Evolutionary conservation across 2,113 vertebrate genomes (phyloP).

Genomic region (Chaenocephalus aceratus): DNA sequence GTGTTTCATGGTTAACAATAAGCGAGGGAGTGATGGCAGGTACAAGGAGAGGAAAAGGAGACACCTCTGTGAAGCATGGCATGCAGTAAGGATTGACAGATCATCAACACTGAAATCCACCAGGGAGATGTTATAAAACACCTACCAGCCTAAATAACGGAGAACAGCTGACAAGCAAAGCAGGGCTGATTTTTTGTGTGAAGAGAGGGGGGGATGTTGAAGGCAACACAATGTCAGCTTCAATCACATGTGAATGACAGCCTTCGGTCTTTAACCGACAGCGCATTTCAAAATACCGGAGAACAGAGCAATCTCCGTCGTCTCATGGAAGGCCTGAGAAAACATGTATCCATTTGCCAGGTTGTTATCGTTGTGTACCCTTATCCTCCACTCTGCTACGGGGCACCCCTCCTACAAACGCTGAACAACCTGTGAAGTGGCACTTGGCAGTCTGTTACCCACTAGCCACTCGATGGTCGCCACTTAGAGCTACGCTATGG

Average conservation of each 20-base stretch:
- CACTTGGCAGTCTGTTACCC: slow-evolving; percentile 67
- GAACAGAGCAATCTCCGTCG: background rate
- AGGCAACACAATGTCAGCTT: slow-evolving; percentile 65
- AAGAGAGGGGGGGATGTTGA: slow-evolving; percentile 37
- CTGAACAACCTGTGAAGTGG: slow-evolving; percentile 70
- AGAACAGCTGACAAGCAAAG: slow-evolving; percentile 60
- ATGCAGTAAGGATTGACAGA: slow-evolving; percentile 61
- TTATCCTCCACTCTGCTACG: slow-evolving; percentile 56
- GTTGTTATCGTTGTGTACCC: slow-evolving; percentile 57
- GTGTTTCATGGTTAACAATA: slow-evolving; percentile 32
- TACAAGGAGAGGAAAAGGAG: slow-evolving; percentile 20
- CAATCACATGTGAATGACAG: slow-evolving; percentile 72
- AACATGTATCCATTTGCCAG: slow-evolving; percentile 30
- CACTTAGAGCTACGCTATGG: slow-evolving; percentile 53
- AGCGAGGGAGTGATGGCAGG: slow-evolving; percentile 2
- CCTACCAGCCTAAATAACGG: slow-evolving; percentile 62
- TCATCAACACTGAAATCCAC: slow-evolving; percentile 60
- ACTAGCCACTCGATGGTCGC: slow-evolving; percentile 48
- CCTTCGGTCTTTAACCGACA: slow-evolving; percentile 47
- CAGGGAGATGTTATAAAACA: slow-evolving; percentile 55
- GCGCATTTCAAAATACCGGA: slow-evolving; percentile 22
- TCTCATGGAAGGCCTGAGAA: background rate
- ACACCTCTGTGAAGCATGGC: slow-evolving; percentile 9
- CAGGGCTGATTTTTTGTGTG: slow-evolving; percentile 45
- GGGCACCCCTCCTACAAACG: slow-evolving; percentile 53